Percentiles rank a stretch among this genome's conserved stretches.
Evolutionary conservation across 2,888 invertebrate species (phyloP).

Genomic region (Mechanitis messenoides): DNA sequence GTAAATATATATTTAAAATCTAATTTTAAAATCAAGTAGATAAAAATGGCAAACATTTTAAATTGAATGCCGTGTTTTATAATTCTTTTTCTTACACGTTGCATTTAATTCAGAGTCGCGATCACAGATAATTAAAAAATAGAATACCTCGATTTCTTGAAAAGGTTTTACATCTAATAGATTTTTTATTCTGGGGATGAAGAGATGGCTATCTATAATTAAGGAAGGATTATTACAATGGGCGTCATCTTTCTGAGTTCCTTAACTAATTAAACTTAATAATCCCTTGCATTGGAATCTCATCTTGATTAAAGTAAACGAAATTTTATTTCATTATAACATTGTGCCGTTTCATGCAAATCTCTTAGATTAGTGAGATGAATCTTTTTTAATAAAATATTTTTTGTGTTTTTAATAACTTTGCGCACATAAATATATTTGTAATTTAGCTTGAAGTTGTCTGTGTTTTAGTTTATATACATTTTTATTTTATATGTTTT

Average conservation of each 20-base stretch:
- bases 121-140: too few species aligned
- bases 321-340: constrained; percentile 46
- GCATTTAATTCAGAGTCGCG: too few species aligned
- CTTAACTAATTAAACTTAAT: constrained; percentile 69
- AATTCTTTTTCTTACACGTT: too few species aligned
- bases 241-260: constrained; percentile 46
- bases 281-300: constrained; percentile 57
- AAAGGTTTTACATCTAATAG: constrained; percentile 11
- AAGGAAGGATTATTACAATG: constrained; percentile 45
- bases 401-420: constrained; percentile 16
- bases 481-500: too few species aligned
- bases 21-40: too few species aligned
- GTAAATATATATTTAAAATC: too few species aligned
- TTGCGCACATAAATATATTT: neutral
- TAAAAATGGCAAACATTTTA: too few species aligned
- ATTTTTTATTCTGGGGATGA: constrained; percentile 21
- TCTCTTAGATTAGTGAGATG: constrained; percentile 28
- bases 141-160: neutral
- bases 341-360: constrained; percentile 34
- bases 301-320: constrained; percentile 50
- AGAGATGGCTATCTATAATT: constrained; percentile 29
- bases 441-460: neutral
- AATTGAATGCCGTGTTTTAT: too few species aligned
- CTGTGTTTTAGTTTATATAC: neutral
- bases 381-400: constrained; percentile 21